Percentiles rank a stretch among this genome's conserved stretches.
These are phyloP conservation scores for Petromus typicus DNA, from an alignment of 2,113 vertebrate species.

Conservation along the genomic window DNA sequence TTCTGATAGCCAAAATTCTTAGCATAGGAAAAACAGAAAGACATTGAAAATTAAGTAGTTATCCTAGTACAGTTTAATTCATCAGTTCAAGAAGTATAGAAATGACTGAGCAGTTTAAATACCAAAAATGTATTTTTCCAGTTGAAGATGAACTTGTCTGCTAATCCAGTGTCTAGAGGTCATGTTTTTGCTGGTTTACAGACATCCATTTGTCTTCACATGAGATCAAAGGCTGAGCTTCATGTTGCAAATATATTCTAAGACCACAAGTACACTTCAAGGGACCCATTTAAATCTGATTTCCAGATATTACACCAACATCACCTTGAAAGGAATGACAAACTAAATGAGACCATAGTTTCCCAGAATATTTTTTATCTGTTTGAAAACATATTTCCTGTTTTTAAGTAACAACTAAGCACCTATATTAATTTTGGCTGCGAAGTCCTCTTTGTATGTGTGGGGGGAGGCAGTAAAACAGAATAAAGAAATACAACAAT, in stretches of 20 bases:
- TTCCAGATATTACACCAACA: not conserved
- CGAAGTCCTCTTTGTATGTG: not conserved
- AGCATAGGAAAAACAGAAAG: not conserved
- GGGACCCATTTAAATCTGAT: not conserved
- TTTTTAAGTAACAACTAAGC: not conserved
- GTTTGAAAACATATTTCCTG: not conserved
- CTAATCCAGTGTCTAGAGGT: not conserved
- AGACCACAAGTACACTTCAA: not conserved
- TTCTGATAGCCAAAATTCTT: not conserved
- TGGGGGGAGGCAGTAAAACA: conserved; percentile 19
- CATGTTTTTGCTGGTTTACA: not conserved
- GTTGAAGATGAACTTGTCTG: not conserved
- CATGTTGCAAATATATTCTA: not conserved
- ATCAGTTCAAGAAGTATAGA: not conserved
- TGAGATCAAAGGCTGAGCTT: not conserved
- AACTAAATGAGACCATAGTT: not conserved
- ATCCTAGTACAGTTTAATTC: not conserved
- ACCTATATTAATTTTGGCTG: not conserved
- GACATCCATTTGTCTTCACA: not conserved
- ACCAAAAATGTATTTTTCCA: not conserved
- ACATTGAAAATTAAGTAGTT: not conserved
- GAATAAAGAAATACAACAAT: conserved; percentile 27
- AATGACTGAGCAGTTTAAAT: not conserved
- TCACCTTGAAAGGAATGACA: not conserved
- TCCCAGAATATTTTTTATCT: not conserved